phyloP scores from a whole-genome alignment of 2,888 invertebrate species.

The Pristionchus entomophagus region DNA sequence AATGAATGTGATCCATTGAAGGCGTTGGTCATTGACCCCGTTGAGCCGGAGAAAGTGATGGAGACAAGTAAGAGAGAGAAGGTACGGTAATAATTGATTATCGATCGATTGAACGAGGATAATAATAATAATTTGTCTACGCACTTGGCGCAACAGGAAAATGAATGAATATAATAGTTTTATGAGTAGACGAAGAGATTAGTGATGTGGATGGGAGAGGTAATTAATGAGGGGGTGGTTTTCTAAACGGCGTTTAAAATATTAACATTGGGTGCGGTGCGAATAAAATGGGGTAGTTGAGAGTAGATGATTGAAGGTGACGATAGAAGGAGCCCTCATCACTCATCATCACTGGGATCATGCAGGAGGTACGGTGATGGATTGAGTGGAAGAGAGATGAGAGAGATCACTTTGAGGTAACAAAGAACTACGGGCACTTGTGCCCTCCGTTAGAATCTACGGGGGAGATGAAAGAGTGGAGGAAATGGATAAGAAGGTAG shows the following conservation, averaged over 20 bases:
- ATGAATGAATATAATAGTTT: too few species aligned
- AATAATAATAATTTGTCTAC: too few species aligned
- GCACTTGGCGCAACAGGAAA: too few species aligned
- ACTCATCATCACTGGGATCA: conserved; percentile 75
- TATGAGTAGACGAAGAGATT: too few species aligned
- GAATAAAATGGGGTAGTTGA: too few species aligned
- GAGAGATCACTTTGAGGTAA: neutral
- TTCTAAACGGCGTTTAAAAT: too few species aligned
- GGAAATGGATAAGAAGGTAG: conserved; percentile 54
- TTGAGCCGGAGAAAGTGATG: conserved; percentile 62
- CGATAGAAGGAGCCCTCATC: conserved; percentile 65
- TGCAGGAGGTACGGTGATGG: conserved; percentile 55
- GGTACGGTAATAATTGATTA: too few species aligned
- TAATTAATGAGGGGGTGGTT: too few species aligned
- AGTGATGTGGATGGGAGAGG: too few species aligned
- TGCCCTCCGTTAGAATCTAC: conserved; percentile 53
- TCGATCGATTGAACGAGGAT: neutral
- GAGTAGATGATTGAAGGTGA: conserved; percentile 48
- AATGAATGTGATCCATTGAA: too few species aligned
- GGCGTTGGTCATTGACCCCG: conserved; percentile 66
- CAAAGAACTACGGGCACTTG: conserved; percentile 8
- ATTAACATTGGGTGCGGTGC: too few species aligned
- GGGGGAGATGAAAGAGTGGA: conserved; percentile 68
- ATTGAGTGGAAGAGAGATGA: neutral
- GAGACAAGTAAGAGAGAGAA: conserved; percentile 53